Percentiles rank a stretch among this genome's conserved stretches.
Evolutionary conservation across 2,797 vertebrate species (phyloP).

Genomic region (Halcyon chelicuti): DNA sequence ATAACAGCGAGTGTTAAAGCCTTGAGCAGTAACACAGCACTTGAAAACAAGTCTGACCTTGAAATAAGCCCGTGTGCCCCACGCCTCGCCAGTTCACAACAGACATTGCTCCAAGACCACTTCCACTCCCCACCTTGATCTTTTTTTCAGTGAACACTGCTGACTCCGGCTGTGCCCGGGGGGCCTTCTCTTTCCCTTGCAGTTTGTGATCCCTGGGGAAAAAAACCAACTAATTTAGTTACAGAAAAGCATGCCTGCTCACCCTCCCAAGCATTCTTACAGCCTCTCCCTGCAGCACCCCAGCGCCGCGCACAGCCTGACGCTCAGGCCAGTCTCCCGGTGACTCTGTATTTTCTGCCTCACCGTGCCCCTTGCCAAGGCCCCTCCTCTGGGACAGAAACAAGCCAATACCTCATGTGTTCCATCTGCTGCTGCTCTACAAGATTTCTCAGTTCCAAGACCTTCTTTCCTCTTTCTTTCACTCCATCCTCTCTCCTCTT

Average conservation of each 20-base stretch:
- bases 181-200: neutral
- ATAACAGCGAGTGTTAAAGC: fast-evolving
- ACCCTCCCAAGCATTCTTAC: neutral
- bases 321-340: neutral
- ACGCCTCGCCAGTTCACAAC: neutral
- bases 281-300: neutral
- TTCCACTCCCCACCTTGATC: neutral
- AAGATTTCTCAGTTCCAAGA: conserved; percentile 21
- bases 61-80: neutral
- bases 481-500: neutral
- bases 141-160: neutral
- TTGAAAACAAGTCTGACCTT: neutral
- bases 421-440: conserved; percentile 19
- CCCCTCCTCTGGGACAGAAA: neutral
- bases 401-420: neutral
- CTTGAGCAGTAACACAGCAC: neutral
- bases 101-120: neutral
- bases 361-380: fast-evolving
- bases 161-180: neutral
- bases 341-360: neutral
- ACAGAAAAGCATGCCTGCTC: fast-evolving
- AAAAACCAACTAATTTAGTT: neutral
- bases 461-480: conserved; percentile 23
- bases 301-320: neutral
- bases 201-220: neutral